Evolutionary conservation across 1,140 invertebrate species (phyloP).

Genomic region (Bombyx mori): DNA sequence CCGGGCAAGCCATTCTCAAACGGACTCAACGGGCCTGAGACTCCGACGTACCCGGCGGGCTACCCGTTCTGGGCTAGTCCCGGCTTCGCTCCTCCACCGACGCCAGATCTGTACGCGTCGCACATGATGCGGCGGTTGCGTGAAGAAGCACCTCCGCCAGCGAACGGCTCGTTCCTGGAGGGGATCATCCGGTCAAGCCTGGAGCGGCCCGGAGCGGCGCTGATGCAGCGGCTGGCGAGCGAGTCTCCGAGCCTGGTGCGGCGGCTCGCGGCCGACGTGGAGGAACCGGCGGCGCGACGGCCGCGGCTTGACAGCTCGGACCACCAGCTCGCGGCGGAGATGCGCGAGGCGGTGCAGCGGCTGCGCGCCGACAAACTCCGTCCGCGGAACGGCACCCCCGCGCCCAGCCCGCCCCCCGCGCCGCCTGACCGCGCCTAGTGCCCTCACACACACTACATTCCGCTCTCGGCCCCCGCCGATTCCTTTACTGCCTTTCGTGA

Average conservation of each 20-base stretch:
- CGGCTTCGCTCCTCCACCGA: slow-evolving; percentile 49
- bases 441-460: slow-evolving; percentile 7
- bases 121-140: slow-evolving; percentile 86
- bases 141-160: slow-evolving; percentile 74
- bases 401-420: slow-evolving; percentile 28
- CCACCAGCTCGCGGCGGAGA: slow-evolving; percentile 67
- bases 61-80: slow-evolving; percentile 75
- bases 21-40: slow-evolving; percentile 74
- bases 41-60: slow-evolving; percentile 68
- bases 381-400: slow-evolving; percentile 51
- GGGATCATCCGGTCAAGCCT: slow-evolving; percentile 85
- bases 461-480: slow-evolving; percentile 21
- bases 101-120: slow-evolving; percentile 80
- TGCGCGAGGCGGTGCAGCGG: slow-evolving; percentile 72
- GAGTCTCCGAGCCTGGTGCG: slow-evolving; percentile 32
- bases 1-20: slow-evolving; percentile 75
- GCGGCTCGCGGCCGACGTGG: slow-evolving; percentile 32
- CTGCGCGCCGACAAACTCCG: slow-evolving; percentile 59
- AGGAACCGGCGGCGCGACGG: slow-evolving; percentile 45
- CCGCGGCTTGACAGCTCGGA: slow-evolving; percentile 63
- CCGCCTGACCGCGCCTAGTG: slow-evolving; percentile 38
- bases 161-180: slow-evolving; percentile 83
- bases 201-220: slow-evolving; percentile 77
- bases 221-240: slow-evolving; percentile 79
- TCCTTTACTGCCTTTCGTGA: too few species aligned